These are phyloP conservation scores for Corydoras maculifer DNA, from an alignment of 2,113 vertebrate genomes.

Conservation along the genomic window DNA sequence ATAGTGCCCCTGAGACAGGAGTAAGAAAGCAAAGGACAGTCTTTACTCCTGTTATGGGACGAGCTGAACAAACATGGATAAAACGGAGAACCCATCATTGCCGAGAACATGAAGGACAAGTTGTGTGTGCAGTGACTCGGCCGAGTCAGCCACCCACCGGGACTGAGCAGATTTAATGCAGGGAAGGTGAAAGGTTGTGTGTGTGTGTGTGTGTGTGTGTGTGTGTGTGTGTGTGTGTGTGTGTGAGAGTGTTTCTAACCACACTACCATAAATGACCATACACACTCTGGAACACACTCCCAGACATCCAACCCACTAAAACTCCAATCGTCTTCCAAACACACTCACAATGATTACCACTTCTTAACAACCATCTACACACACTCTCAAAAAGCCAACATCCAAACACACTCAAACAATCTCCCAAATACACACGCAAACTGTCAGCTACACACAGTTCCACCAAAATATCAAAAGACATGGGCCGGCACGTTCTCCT, in stretches of 20 bases:
- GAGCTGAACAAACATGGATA: slow-evolving; percentile 17
- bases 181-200: slow-evolving; percentile 22
- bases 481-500: too few relatives aligned
- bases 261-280: neutral
- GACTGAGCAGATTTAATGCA: slow-evolving; percentile 34
- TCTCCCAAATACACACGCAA: neutral
- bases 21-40: slow-evolving; percentile 39
- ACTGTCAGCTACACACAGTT: neutral
- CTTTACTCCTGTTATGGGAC: slow-evolving; percentile 34
- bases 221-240: slow-evolving; percentile 10
- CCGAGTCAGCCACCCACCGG: slow-evolving; percentile 13
- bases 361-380: neutral
- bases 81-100: too few relatives aligned
- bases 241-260: neutral
- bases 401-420: slow-evolving; percentile 1
- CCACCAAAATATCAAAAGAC: too few relatives aligned
- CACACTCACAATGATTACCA: neutral
- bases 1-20: slow-evolving; percentile 17
- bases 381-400: neutral
- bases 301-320: neutral
- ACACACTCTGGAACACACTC: neutral
- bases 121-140: neutral
- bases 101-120: neutral
- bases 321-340: neutral
- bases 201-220: slow-evolving; percentile 11